phyloP scores from a whole-genome alignment of 2,888 invertebrate genomes.

The Chromoteleia sp. region DNA sequence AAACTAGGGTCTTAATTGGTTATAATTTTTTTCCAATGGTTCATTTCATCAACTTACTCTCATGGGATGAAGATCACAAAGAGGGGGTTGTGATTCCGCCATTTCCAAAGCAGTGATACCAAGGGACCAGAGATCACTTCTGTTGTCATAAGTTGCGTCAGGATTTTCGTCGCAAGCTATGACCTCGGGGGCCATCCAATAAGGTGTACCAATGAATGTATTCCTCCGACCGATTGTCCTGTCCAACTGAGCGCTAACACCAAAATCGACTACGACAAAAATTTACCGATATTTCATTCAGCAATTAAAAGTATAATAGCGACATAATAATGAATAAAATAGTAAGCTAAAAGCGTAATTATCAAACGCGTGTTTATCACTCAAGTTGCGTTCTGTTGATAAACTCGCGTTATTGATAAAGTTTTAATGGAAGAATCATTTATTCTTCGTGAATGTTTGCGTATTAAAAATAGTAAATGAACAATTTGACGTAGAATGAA shows the following conservation, averaged over 20 bases:
- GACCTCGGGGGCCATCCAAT: conserved; percentile 99
- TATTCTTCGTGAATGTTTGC: not conserved
- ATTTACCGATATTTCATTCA: conserved; percentile 9
- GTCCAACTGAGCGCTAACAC: conserved; percentile 99
- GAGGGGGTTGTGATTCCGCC: conserved; percentile 99
- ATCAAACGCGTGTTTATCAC: conserved; percentile 31
- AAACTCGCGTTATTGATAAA: conserved; percentile 8
- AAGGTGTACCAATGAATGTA: conserved; percentile 99
- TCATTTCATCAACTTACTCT: conserved; percentile 84
- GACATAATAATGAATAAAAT: conserved; percentile 19
- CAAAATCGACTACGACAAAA: conserved; percentile 94
- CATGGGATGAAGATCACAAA: conserved; percentile 99
- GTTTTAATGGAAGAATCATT: conserved; percentile 6
- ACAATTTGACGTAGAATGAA: not conserved
- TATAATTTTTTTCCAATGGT: not conserved
- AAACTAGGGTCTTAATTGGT: no score
- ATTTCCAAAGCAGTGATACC: conserved; percentile 99
- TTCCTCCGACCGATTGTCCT: conserved; percentile 99
- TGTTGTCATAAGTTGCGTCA: conserved; percentile 99
- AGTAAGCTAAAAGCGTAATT: conserved; percentile 26
- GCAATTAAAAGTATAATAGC: not conserved
- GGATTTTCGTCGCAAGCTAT: conserved; percentile 99
- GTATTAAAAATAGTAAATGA: not conserved
- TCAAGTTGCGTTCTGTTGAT: conserved; percentile 13
- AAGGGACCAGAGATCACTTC: conserved; percentile 95